A percentile compares a stretch with the other conserved stretches of the same genome.
Evolutionary conservation across 37 sponge, comb jelly and placozoan species (phyloP).

Genomic region (Beroe forskalii): DNA sequence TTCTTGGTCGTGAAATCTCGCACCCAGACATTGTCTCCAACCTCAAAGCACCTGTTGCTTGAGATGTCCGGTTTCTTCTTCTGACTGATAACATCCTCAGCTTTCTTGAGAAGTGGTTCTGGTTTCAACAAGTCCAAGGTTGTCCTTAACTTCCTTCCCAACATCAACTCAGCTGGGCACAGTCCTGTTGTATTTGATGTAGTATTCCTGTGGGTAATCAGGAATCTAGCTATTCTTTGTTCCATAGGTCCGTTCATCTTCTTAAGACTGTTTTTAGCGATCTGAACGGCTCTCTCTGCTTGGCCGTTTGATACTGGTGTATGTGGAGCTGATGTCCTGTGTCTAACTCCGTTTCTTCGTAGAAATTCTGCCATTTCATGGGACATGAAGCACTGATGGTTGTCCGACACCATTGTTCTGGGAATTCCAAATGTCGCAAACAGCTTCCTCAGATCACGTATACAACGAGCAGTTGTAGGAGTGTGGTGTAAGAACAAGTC

Average conservation of each 20-base stretch:
- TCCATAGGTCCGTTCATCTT: slow-evolving; percentile 34
- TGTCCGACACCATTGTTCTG: slow-evolving; percentile 63
- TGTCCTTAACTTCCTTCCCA: slow-evolving; percentile 65
- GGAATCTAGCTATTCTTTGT: slow-evolving; percentile 49
- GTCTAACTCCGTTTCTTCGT: slow-evolving; percentile 49
- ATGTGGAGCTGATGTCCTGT: slow-evolving; percentile 49
- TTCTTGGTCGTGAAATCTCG: neutral
- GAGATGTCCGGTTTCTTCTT: neutral
- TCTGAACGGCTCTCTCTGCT: slow-evolving; percentile 69
- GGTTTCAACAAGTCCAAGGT: slow-evolving; percentile 64
- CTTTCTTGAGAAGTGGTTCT: neutral
- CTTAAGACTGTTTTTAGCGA: slow-evolving; percentile 65
- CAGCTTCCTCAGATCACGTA: slow-evolving; percentile 50
- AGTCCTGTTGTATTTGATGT: slow-evolving; percentile 60
- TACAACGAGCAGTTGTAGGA: slow-evolving; percentile 33
- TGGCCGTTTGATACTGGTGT: slow-evolving; percentile 64
- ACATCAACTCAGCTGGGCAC: slow-evolving; percentile 66
- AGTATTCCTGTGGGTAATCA: slow-evolving; percentile 65
- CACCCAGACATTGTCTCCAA: neutral
- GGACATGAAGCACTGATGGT: slow-evolving; percentile 50
- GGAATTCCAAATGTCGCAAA: slow-evolving; percentile 70
- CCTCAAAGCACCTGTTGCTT: neutral
- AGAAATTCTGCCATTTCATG: slow-evolving; percentile 61
- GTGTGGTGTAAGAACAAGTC: slow-evolving; percentile 35
- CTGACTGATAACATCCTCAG: neutral